phyloP scores from a whole-genome alignment of 2,888 invertebrate species.

The Pachydiplax longipennis region DNA sequence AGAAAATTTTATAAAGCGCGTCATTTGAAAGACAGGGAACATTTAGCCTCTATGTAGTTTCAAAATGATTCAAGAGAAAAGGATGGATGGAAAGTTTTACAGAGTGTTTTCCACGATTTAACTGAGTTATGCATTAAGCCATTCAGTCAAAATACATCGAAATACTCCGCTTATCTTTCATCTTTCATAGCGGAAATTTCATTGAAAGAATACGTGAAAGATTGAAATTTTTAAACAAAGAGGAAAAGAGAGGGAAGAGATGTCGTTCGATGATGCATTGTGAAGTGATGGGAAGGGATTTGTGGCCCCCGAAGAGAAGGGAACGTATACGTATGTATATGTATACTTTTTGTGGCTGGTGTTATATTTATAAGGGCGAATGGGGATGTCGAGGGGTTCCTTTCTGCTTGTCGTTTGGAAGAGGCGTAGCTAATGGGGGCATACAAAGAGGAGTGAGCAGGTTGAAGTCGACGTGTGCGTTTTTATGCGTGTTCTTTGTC shows the following conservation, averaged over 20 bases:
- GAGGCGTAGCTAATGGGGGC: conserved; percentile 4
- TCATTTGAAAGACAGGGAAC: too few species aligned
- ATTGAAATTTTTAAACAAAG: neutral
- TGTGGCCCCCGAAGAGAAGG: neutral
- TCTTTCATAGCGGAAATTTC: neutral
- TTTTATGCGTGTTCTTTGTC: neutral
- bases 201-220: neutral
- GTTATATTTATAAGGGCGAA: neutral
- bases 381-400: neutral
- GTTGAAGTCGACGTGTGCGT: neutral
- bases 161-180: too few species aligned
- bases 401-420: neutral
- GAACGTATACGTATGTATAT: neutral
- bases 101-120: too few species aligned
- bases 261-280: conserved; percentile 25
- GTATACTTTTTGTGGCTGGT: conserved; percentile 5
- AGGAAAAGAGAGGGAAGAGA: neutral
- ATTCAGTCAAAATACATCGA: too few species aligned
- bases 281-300: neutral
- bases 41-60: too few species aligned
- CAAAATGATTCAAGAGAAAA: too few species aligned
- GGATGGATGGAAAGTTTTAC: too few species aligned
- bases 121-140: too few species aligned
- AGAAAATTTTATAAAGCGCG: too few species aligned
- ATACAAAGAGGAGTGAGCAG: neutral